phyloP scores from a whole-genome alignment of 2,888 invertebrate species.

The Melitaea athalia region DNA sequence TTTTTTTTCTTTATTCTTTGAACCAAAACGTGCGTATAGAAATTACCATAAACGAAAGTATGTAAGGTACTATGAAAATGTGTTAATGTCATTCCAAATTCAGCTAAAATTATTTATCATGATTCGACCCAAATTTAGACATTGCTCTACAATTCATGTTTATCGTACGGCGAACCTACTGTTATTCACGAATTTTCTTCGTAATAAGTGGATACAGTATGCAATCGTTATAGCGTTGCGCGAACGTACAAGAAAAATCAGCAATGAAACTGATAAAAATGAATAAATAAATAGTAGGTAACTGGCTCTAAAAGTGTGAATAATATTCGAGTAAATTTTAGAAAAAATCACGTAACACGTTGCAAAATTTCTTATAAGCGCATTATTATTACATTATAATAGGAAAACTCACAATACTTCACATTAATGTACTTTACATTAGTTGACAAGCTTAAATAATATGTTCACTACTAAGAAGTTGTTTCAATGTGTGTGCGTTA shows the following conservation, averaged over 20 bases:
- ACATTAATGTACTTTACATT: no score
- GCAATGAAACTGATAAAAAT: slow-evolving; percentile 2
- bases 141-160: slow-evolving; percentile 13
- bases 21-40: no score
- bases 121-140: slow-evolving; percentile 18
- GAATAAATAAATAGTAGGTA: background rate
- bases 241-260: background rate
- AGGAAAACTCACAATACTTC: no score
- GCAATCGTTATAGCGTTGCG: background rate
- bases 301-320: background rate
- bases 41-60: no score
- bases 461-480: no score
- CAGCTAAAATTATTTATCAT: slow-evolving; percentile 16
- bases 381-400: no score
- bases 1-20: no score
- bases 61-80: background rate
- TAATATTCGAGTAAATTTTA: background rate
- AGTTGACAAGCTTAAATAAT: no score
- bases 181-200: slow-evolving; percentile 8
- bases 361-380: background rate
- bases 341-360: background rate
- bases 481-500: no score
- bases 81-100: background rate
- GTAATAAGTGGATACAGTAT: background rate
- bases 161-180: slow-evolving; percentile 9